phyloP scores from a whole-genome alignment of 2,113 vertebrate species.

The Catagonus wagneri region DNA sequence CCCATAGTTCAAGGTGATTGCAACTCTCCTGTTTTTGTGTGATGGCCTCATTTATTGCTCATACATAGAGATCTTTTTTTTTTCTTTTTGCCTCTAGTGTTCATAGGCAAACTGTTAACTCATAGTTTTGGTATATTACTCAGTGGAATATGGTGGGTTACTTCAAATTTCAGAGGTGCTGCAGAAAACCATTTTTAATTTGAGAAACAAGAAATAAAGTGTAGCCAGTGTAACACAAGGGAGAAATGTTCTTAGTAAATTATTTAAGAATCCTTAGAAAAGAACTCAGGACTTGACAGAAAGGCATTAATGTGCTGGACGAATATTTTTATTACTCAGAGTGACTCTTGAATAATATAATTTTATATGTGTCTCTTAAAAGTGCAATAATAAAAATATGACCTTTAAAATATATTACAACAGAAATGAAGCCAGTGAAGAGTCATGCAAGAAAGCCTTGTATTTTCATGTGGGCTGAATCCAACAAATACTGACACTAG shows the following conservation, averaged over 20 bases:
- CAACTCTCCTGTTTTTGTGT: not conserved
- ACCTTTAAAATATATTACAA: slow-evolving; percentile 12
- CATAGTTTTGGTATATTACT: not conserved
- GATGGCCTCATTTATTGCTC: not conserved
- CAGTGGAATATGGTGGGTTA: not conserved
- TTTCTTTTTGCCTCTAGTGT: not conserved
- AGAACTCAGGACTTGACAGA: slow-evolving; percentile 67
- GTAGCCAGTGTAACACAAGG: slow-evolving; percentile 53
- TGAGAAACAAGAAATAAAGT: slow-evolving; percentile 27
- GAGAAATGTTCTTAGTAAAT: slow-evolving; percentile 63
- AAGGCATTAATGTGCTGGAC: slow-evolving; percentile 52
- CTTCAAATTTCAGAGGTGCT: slow-evolving; percentile 62
- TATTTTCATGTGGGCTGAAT: slow-evolving; percentile 18
- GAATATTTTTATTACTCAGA: slow-evolving; percentile 32
- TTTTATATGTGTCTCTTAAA: slow-evolving; percentile 58
- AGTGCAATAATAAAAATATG: slow-evolving; percentile 36
- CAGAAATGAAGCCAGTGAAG: slow-evolving; percentile 9
- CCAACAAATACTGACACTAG: slow-evolving; percentile 46
- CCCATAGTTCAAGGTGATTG: not conserved
- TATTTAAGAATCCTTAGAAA: slow-evolving; percentile 63
- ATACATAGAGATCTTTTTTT: not conserved
- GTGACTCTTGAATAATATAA: slow-evolving; percentile 56
- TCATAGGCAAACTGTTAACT: not conserved
- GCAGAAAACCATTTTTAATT: slow-evolving; percentile 63
- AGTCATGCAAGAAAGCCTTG: slow-evolving; percentile 26